Percentiles rank a stretch among this genome's conserved stretches.
phyloP scores from a whole-genome alignment of 2,113 vertebrate species.

The Coregonus clupeaformis region DNA sequence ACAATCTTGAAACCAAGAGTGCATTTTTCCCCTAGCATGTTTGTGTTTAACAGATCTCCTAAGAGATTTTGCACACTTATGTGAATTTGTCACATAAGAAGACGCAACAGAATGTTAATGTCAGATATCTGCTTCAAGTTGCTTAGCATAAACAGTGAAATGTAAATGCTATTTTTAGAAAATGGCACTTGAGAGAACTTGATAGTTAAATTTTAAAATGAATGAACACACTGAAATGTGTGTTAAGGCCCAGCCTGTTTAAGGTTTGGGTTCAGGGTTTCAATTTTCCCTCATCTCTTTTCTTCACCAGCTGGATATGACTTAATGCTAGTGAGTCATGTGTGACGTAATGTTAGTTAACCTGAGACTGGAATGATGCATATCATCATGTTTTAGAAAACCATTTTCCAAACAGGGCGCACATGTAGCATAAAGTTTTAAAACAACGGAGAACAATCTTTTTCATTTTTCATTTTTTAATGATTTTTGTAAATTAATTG shows the following conservation, averaged over 20 bases:
- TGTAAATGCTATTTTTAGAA: background rate
- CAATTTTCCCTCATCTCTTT: constrained; percentile 13
- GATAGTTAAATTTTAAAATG: background rate
- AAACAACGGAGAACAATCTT: constrained; percentile 21
- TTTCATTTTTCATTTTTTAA: constrained; percentile 35
- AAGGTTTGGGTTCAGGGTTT: constrained; percentile 15
- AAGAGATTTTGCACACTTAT: constrained; percentile 1
- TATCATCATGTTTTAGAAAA: constrained; percentile 12
- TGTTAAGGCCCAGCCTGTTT: background rate
- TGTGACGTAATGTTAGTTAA: constrained; percentile 5
- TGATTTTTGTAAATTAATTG: constrained; percentile 35
- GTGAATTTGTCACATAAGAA: background rate
- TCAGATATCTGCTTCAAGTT: background rate
- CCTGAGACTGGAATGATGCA: constrained; percentile 12
- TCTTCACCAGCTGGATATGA: constrained; percentile 28
- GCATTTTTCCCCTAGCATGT: background rate
- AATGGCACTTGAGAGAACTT: background rate
- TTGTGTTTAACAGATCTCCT: background rate
- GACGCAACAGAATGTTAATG: background rate
- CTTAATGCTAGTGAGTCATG: constrained; percentile 10
- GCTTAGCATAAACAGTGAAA: background rate
- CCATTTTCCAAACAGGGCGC: constrained; percentile 19
- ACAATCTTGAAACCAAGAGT: constrained; percentile 17
- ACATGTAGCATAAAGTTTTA: constrained; percentile 24
- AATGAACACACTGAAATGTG: background rate